Evolutionary conservation across 2,113 vertebrate genomes (phyloP).

Genomic region (Planiliza haematocheilus): DNA sequence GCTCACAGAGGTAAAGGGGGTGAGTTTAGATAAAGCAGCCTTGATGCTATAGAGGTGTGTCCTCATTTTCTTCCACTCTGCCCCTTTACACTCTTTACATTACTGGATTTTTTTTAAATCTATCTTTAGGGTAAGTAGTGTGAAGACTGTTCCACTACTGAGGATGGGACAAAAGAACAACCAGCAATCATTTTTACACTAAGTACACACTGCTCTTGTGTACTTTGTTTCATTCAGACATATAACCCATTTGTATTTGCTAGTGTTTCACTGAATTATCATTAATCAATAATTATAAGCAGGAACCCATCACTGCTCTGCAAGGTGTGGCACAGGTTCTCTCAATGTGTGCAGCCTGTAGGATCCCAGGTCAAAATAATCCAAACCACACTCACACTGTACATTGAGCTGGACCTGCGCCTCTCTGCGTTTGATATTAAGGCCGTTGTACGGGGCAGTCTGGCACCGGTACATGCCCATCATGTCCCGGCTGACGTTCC

Average conservation of each 20-base stretch:
- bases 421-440: constrained; percentile 94
- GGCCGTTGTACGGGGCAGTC: constrained; percentile 96
- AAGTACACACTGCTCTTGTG: too few species aligned
- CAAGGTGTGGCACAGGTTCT: not conserved
- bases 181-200: not conserved
- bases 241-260: too few species aligned
- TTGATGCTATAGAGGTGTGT: constrained; percentile 17
- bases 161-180: not conserved
- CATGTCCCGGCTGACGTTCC: constrained; percentile 91
- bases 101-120: not conserved
- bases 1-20: constrained; percentile 29
- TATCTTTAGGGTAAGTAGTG: not conserved
- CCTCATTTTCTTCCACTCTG: constrained; percentile 8
- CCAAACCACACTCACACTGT: constrained; percentile 89
- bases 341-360: not conserved
- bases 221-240: too few species aligned
- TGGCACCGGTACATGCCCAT: constrained; percentile 94
- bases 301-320: too few species aligned
- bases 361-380: not conserved
- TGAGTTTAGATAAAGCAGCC: constrained; percentile 21
- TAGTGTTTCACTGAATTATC: too few species aligned
- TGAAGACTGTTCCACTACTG: constrained; percentile 7
- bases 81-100: constrained; percentile 15
- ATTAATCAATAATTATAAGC: too few species aligned
- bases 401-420: constrained; percentile 93